These are phyloP conservation scores for Grammomys surdaster DNA, from an alignment of 2,113 vertebrate species.

Conservation along the genomic window DNA sequence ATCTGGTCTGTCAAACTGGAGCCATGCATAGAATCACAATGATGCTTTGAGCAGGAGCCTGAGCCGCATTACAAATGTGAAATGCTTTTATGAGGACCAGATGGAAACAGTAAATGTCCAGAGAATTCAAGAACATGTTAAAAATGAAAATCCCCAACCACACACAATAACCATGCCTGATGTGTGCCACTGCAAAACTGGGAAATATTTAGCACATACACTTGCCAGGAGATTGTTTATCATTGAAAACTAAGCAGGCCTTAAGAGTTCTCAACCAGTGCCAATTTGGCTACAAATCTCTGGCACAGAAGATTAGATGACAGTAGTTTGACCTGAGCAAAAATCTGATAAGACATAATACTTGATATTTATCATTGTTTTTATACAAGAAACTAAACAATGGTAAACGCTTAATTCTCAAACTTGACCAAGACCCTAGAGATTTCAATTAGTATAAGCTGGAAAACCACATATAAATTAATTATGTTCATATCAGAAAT, in stretches of 20 bases:
- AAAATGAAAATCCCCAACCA: constrained; percentile 68
- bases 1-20: constrained; percentile 42
- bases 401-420: not conserved
- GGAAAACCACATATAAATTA: constrained; percentile 11
- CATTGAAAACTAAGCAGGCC: constrained; percentile 56
- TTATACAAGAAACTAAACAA: constrained; percentile 1
- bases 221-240: constrained; percentile 42
- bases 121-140: constrained; percentile 65
- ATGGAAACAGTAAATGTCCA: constrained; percentile 73
- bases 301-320: not conserved
- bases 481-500: constrained; percentile 19
- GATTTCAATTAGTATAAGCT: not conserved
- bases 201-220: constrained; percentile 72
- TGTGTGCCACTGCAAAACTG: constrained; percentile 54
- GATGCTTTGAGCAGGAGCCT: constrained; percentile 29
- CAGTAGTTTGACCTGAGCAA: not conserved
- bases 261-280: constrained; percentile 44
- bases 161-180: constrained; percentile 46
- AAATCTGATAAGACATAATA: not conserved
- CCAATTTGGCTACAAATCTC: constrained; percentile 25
- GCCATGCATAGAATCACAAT: constrained; percentile 60
- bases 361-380: not conserved
- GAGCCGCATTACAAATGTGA: constrained; percentile 67
- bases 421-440: not conserved
- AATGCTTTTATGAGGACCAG: constrained; percentile 73